Percentiles rank a stretch among this genome's conserved stretches.
These are phyloP conservation scores for Oreochromis grahami DNA, from an alignment of 2,797 vertebrate species.

Conservation along the genomic window DNA sequence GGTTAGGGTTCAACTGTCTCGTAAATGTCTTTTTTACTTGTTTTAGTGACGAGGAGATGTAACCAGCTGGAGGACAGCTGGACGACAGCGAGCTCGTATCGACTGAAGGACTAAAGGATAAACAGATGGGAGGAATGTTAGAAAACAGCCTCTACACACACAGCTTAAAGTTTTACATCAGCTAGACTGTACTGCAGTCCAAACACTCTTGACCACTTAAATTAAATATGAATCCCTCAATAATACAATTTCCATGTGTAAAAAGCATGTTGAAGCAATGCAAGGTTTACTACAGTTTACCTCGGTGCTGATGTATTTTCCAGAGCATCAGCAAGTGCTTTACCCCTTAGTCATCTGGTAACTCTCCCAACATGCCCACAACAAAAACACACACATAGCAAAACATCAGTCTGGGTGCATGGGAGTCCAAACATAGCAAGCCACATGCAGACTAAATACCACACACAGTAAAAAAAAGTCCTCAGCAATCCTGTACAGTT, in stretches of 20 bases:
- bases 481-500: not conserved
- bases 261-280: not conserved
- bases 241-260: not conserved
- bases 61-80: not conserved
- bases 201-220: not conserved
- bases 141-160: not conserved
- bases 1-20: not conserved
- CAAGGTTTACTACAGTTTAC: not conserved
- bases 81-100: not conserved
- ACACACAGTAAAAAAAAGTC: constrained; percentile 2
- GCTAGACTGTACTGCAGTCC: not conserved
- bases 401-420: not conserved
- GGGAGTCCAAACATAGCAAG: constrained; percentile 8
- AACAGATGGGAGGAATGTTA: not conserved
- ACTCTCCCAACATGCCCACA: constrained; percentile 8
- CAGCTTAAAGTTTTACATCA: not conserved
- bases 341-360: constrained; percentile 24
- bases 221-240: not conserved
- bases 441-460: constrained; percentile 36
- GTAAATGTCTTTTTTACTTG: not conserved
- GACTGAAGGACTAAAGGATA: not conserved
- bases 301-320: constrained; percentile 1
- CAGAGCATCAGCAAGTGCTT: constrained; percentile 5
- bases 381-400: constrained; percentile 6
- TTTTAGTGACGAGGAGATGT: not conserved